Evolutionary conservation across 2,888 invertebrate genomes (phyloP).

Genomic region (Caenorhabditis macrosperma): DNA sequence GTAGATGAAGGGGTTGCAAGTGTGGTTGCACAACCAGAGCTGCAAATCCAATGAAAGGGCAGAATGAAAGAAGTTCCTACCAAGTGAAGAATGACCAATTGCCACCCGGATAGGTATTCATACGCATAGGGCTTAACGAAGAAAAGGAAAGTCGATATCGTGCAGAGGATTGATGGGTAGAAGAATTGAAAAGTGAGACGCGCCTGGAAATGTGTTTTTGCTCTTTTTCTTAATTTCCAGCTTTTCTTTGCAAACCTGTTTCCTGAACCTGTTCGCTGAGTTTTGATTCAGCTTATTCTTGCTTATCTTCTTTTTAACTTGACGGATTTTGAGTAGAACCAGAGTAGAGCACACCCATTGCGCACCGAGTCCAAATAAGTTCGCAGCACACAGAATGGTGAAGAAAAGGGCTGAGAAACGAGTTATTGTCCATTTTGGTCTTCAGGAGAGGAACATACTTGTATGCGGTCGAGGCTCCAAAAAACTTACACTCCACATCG

Average conservation of each 20-base stretch:
- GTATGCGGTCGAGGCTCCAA: constrained; percentile 49
- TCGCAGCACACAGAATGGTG: constrained; percentile 62
- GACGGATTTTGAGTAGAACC: constrained; percentile 76
- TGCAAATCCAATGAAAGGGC: constrained; percentile 39
- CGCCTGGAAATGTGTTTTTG: constrained; percentile 64
- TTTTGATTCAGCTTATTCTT: constrained; percentile 78
- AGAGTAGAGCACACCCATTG: constrained; percentile 76
- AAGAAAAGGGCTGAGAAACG: constrained; percentile 65
- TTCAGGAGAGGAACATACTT: constrained; percentile 20
- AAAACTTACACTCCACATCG: constrained; percentile 75
- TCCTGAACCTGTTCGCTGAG: constrained; percentile 77
- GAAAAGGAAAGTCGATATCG: constrained; percentile 74
- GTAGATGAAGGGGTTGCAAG: constrained; percentile 78
- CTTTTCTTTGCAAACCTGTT: constrained; percentile 69
- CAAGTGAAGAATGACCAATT: constrained; percentile 72
- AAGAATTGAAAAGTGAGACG: constrained; percentile 78
- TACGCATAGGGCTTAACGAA: constrained; percentile 74
- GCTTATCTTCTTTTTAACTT: constrained; percentile 77
- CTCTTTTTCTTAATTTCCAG: neutral
- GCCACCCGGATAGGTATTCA: constrained; percentile 63
- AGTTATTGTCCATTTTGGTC: constrained; percentile 11
- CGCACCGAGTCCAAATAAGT: constrained; percentile 64
- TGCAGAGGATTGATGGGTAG: constrained; percentile 78
- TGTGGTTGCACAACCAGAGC: constrained; percentile 76
- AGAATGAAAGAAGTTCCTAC: constrained; percentile 50